Evolutionary conservation across 2,888 invertebrate genomes (phyloP).

Genomic region (Elmis aenea): DNA sequence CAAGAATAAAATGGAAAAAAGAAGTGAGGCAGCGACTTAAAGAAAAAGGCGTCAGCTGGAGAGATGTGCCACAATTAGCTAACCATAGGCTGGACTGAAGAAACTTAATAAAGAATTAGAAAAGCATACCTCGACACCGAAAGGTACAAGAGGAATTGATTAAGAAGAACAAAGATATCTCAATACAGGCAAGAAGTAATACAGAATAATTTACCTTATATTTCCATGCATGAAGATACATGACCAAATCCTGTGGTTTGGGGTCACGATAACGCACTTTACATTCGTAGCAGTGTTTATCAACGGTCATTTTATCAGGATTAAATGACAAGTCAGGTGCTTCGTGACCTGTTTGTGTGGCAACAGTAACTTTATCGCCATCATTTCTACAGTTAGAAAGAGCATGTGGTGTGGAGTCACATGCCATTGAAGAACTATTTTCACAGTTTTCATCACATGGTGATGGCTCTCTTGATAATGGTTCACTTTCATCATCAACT

Average conservation of each 20-base stretch:
- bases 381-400: conserved; percentile 45
- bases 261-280: conserved; percentile 90
- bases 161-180: too few relatives aligned
- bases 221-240: conserved; percentile 95
- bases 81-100: too few relatives aligned
- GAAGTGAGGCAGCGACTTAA: too few relatives aligned
- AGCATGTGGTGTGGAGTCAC: conserved; percentile 36
- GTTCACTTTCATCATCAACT: conserved; percentile 61
- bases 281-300: conserved; percentile 90
- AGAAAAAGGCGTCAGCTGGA: too few relatives aligned
- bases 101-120: too few relatives aligned
- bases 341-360: conserved; percentile 81
- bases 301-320: conserved; percentile 68
- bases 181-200: too few relatives aligned
- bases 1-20: too few relatives aligned
- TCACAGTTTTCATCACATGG: conserved; percentile 58
- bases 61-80: too few relatives aligned
- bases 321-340: conserved; percentile 63
- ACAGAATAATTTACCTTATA: conserved; percentile 67
- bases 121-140: too few relatives aligned
- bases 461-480: conserved; percentile 65
- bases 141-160: too few relatives aligned
- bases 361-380: conserved; percentile 62
- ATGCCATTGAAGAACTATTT: conserved; percentile 41
- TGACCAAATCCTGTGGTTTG: conserved; percentile 83